These are phyloP conservation scores for Carettochelys insculpta DNA, from an alignment of 2,113 vertebrate genomes.

Conservation along the genomic window DNA sequence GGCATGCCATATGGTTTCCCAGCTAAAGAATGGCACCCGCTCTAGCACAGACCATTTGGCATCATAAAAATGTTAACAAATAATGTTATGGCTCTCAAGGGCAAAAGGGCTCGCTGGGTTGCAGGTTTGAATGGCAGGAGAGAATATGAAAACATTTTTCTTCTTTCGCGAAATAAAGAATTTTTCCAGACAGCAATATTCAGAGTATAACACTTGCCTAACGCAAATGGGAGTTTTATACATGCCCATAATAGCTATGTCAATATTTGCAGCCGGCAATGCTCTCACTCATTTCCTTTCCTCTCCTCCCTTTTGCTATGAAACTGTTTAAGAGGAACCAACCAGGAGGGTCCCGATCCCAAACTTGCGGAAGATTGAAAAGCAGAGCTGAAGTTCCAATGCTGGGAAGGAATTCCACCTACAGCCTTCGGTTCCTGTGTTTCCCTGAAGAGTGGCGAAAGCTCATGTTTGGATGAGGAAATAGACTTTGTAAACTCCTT, in stretches of 20 bases:
- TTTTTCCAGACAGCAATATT: constrained; percentile 77
- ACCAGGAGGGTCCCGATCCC: not conserved
- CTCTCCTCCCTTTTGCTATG: not conserved
- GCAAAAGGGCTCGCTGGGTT: constrained; percentile 80
- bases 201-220: constrained; percentile 63
- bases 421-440: not conserved
- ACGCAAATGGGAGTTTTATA: constrained; percentile 72
- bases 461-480: not conserved
- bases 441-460: not conserved
- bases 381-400: not conserved
- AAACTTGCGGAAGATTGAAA: not conserved
- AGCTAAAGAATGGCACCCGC: constrained; percentile 85
- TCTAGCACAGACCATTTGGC: constrained; percentile 86
- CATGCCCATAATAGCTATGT: constrained; percentile 71
- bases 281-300: constrained; percentile 48
- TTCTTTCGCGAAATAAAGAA: constrained; percentile 79
- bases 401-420: not conserved
- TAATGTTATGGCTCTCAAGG: constrained; percentile 86
- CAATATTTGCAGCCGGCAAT: constrained; percentile 70
- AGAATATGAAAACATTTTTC: constrained; percentile 85
- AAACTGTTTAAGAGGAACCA: rapidly evolving
- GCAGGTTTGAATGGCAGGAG: constrained; percentile 75
- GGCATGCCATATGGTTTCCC: constrained; percentile 86
- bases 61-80: constrained; percentile 90
- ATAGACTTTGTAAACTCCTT: not conserved